phyloP scores from a whole-genome alignment of 23 tunicate species.

The Trididemnum clinides region DNA sequence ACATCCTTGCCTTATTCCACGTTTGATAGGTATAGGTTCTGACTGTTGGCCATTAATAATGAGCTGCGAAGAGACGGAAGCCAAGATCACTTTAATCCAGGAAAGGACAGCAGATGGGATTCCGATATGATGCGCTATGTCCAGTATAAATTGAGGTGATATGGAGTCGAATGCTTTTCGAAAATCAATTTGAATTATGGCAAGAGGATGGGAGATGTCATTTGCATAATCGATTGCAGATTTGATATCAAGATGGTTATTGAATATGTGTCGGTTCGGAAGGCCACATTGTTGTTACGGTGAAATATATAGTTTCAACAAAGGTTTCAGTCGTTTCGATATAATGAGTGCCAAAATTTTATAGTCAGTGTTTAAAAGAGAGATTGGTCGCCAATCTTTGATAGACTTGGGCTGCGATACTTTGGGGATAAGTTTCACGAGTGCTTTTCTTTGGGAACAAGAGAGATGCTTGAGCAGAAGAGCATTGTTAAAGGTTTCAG shows the following conservation, averaged over 20 bases:
- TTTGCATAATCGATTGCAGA: not conserved
- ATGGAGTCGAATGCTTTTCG: slow-evolving; percentile 20
- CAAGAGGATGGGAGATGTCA: not conserved
- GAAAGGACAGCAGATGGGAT: not conserved
- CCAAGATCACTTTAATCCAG: not conserved
- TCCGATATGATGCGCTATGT: not conserved
- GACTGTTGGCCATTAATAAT: slow-evolving; percentile 16
- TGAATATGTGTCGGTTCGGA: not conserved
- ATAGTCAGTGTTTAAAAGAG: slow-evolving; percentile 31
- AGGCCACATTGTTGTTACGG: not conserved
- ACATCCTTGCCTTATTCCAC: slow-evolving; percentile 54
- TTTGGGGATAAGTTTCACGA: slow-evolving; percentile 17
- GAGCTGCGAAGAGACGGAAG: not conserved
- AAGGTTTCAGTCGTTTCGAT: not conserved
- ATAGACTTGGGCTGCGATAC: not conserved
- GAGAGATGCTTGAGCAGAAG: no score
- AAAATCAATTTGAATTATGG: not conserved
- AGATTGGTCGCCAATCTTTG: slow-evolving; percentile 54
- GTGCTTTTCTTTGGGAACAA: no score
- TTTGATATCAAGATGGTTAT: not conserved
- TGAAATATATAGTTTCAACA: not conserved
- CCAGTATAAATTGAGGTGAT: not conserved
- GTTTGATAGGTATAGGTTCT: not conserved
- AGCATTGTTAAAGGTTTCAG: no score
- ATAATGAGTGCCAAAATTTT: slow-evolving; percentile 8